Base-by-base conservation (phyloP, 2,797 vertebrate genomes). In the Pseudomugil gertrudae region DNA sequence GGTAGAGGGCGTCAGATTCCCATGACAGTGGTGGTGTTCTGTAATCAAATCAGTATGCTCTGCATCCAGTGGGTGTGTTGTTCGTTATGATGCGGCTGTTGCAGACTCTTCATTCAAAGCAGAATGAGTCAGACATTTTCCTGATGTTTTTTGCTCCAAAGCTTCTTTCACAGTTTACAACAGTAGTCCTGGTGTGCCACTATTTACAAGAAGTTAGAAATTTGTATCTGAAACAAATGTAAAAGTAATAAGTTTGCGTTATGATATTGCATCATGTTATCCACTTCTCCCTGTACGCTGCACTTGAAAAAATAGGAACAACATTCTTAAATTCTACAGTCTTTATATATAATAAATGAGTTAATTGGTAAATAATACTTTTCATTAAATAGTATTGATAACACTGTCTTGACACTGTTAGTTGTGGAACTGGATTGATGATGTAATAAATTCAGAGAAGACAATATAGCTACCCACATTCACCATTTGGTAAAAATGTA, bases 141-240 rank as follows among this genome's bases (percentile, higher is more conserved):
- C 67, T 66, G 53, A 68, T 71, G 62, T 71, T 77, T 88, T 65
- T 77, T 78, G 76, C 80, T 81, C 77, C 83, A 84, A 84, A 83
- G 79, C 66, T 72, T 85, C 72, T 82, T 85, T 87, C 75, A 80
- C 84, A 76, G 79, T 77, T 78, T 74, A 82, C 71, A 81, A 70
- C 79, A 74, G 35, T 76, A 68, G 32, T 80, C 69, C 66, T 66
- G 21, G 0, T 83, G 86, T 81, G 79, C 75, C 80, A 33, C 60
- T 82, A 84, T 87, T 63, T 86, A 89, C 86, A 90, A 69, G 33
- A 81, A 72, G 69, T 78, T 80, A 81, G 33, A 87, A 84, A 86
- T 84, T 3, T 69, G 57, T 69, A 50, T 69, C 71, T 79, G 82
- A 74, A 84, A 83, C 63, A 85, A 85, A 84, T 67, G 77, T 83